phyloP scores from a whole-genome alignment of 2,113 vertebrate genomes.

The Toxotes chatareus region DNA sequence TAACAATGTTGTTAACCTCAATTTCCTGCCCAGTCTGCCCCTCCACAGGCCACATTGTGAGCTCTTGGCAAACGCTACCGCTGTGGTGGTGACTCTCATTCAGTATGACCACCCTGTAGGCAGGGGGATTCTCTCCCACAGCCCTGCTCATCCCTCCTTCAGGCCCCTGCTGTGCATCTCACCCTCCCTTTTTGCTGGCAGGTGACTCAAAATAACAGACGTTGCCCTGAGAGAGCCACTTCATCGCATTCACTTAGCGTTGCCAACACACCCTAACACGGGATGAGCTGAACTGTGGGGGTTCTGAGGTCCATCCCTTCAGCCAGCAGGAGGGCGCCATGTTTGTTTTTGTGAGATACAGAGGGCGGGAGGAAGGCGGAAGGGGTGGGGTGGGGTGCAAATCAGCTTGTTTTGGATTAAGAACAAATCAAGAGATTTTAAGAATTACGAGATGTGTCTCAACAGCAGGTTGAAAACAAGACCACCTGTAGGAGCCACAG shows the following conservation, averaged over 20 bases:
- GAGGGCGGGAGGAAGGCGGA: conserved; percentile 4
- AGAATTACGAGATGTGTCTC: conserved; percentile 48
- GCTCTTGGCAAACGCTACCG: conserved; percentile 74
- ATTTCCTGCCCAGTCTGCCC: conserved; percentile 81
- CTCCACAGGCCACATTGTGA: conserved; percentile 74
- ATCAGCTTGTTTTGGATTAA: conserved; percentile 78
- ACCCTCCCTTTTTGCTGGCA: conserved; percentile 74
- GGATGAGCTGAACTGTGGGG: conserved; percentile 71
- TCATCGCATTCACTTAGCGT: conserved; percentile 70
- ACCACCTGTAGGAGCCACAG: conserved; percentile 53
- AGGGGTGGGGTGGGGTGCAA: conserved; percentile 29
- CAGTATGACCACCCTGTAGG: conserved; percentile 75
- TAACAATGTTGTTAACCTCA: conserved; percentile 86
- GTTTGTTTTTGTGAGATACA: conserved; percentile 72
- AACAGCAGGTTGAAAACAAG: conserved; percentile 51
- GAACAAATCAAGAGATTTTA: conserved; percentile 70
- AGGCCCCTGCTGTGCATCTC: conserved; percentile 60
- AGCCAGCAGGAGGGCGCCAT: conserved; percentile 66
- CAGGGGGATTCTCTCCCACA: conserved; percentile 66
- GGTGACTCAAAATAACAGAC: conserved; percentile 79
- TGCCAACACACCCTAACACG: conserved; percentile 65
- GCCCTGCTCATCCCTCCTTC: conserved; percentile 61
- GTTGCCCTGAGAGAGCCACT: conserved; percentile 75
- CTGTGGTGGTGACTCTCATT: conserved; percentile 68
- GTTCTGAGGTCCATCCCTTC: conserved; percentile 67